phyloP scores from a whole-genome alignment of 2,113 vertebrate genomes.

The Chelonoidis abingdonii region DNA sequence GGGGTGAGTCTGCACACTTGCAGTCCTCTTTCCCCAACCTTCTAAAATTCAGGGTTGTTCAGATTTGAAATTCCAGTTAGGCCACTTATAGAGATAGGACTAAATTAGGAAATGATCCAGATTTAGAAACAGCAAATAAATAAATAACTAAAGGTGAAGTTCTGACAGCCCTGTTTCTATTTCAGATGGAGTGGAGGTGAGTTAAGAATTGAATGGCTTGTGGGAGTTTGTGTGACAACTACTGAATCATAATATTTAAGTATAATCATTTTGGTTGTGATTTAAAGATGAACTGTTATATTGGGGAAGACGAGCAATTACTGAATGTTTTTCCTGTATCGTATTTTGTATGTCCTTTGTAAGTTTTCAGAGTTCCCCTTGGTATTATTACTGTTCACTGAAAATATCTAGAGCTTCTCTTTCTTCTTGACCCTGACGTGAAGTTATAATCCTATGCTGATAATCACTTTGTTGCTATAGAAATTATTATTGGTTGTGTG shows the following conservation, averaged over 20 bases:
- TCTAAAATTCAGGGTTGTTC: not conserved
- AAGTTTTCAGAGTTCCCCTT: conserved; percentile 36
- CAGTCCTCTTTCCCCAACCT: not conserved
- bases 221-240: conserved; percentile 21
- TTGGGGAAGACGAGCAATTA: conserved; percentile 26
- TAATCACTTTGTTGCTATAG: conserved; percentile 52
- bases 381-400: not conserved
- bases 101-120: not conserved
- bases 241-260: conserved; percentile 54
- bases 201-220: not conserved
- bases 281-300: conserved; percentile 64
- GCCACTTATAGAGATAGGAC: not conserved
- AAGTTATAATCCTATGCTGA: conserved; percentile 39
- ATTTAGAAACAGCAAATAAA: not conserved
- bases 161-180: not conserved
- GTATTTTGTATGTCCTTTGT: conserved; percentile 36
- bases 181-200: not conserved
- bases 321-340: conserved; percentile 64
- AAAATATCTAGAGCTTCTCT: conserved; percentile 38
- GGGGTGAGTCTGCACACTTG: no score
- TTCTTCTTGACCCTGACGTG: conserved; percentile 43
- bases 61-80: not conserved
- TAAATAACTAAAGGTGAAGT: not conserved
- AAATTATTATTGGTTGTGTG: conserved; percentile 56
- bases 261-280: conserved; percentile 51